Percentiles rank a stretch among this genome's conserved stretches.
Evolutionary conservation across 2,113 vertebrate genomes (phyloP).

Genomic region (Engystomops pustulosus): DNA sequence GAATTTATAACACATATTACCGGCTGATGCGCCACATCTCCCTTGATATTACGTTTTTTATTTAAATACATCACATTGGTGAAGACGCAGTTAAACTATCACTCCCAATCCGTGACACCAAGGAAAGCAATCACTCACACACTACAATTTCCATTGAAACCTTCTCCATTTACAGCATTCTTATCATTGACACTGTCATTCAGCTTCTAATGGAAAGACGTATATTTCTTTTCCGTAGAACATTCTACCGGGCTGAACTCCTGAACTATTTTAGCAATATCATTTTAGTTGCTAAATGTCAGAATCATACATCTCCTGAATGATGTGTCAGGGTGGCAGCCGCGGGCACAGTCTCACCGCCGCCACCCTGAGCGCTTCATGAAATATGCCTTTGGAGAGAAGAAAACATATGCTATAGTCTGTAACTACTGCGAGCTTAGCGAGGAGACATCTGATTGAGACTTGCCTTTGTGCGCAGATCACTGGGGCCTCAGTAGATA

Average conservation of each 20-base stretch:
- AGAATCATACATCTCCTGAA: constrained; percentile 72
- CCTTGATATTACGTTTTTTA: not conserved
- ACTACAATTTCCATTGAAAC: constrained; percentile 59
- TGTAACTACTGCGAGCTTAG: constrained; percentile 22
- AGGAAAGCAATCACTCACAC: constrained; percentile 56
- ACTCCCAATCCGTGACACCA: constrained; percentile 10
- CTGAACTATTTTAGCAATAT: constrained; percentile 72
- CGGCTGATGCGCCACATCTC: constrained; percentile 7
- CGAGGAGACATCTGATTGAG: constrained; percentile 55
- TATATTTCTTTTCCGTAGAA: constrained; percentile 72
- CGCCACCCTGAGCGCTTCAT: too few species aligned
- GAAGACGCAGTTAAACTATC: constrained; percentile 28
- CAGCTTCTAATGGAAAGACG: constrained; percentile 63
- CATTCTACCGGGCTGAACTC: constrained; percentile 68
- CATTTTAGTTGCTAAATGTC: constrained; percentile 78
- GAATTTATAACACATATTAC: constrained; percentile 22
- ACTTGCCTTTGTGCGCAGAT: constrained; percentile 50
- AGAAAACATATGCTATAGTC: constrained; percentile 55
- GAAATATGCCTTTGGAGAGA: constrained; percentile 52
- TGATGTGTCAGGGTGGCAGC: constrained; percentile 69
- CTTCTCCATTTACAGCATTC: constrained; percentile 63
- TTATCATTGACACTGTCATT: constrained; percentile 71
- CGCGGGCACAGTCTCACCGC: constrained; percentile 57
- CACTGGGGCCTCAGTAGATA: constrained; percentile 52
- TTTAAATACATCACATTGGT: constrained; percentile 17